A percentile compares a stretch with the other conserved stretches of the same genome.
phyloP scores from a whole-genome alignment of 1,140 invertebrate species.

The Euura saliciscinereae region DNA sequence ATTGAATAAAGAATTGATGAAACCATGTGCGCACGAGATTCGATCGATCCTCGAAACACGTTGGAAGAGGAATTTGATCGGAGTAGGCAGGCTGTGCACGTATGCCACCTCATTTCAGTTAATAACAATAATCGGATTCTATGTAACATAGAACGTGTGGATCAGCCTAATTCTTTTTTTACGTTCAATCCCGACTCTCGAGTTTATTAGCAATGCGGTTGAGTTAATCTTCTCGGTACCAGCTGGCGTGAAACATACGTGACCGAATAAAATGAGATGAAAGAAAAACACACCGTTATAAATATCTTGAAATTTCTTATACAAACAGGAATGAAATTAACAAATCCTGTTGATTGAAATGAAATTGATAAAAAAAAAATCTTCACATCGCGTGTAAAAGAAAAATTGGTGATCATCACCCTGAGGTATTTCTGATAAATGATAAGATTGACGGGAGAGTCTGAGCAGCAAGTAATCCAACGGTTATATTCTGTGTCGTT shows the following conservation, averaged over 20 bases:
- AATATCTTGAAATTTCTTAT: too few relatives aligned
- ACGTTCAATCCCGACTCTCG: not conserved
- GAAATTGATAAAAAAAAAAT: not conserved
- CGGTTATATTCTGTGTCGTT: too few relatives aligned
- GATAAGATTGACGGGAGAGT: too few relatives aligned
- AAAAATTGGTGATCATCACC: too few relatives aligned
- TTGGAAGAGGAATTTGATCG: not conserved
- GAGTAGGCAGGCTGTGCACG: not conserved
- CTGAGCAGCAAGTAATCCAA: too few relatives aligned
- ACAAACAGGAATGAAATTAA: too few relatives aligned
- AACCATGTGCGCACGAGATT: too few relatives aligned
- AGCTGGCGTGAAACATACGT: not conserved
- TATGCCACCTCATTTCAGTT: not conserved
- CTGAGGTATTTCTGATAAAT: too few relatives aligned
- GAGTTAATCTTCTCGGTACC: not conserved
- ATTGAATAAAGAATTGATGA: too few relatives aligned
- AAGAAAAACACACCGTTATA: not conserved
- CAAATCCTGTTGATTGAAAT: not conserved
- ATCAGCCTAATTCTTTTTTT: not conserved
- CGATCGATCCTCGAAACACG: not conserved
- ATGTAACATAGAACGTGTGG: not conserved
- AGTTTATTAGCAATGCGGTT: slow-evolving; percentile 7
- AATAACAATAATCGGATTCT: not conserved
- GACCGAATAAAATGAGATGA: not conserved
- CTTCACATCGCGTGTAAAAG: too few relatives aligned